A percentile compares a stretch with the other conserved stretches of the same genome.
These are phyloP conservation scores for Typhlichthys subterraneus DNA, from an alignment of 2,797 vertebrate species.

Conservation along the genomic window DNA sequence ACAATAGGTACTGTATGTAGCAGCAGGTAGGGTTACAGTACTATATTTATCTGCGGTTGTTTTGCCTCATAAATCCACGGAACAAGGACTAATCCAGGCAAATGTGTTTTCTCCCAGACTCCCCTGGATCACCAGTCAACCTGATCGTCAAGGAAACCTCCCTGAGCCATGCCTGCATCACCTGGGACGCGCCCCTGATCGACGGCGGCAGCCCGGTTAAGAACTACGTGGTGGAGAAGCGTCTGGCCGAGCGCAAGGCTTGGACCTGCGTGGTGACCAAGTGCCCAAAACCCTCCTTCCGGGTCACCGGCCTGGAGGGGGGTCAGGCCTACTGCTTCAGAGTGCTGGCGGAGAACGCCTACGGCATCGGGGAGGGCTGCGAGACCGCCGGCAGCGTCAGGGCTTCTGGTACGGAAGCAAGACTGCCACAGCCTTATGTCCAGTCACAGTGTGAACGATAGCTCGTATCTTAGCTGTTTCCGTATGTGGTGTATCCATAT, in stretches of 20 bases:
- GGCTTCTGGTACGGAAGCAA: conserved; percentile 85
- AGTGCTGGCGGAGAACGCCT: conserved; percentile 95
- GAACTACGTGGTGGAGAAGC: conserved; percentile 95
- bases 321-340: conserved; percentile 96
- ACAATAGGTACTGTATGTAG: too few relatives aligned
- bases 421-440: background rate
- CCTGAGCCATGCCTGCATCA: conserved; percentile 87
- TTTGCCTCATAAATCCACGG: too few relatives aligned
- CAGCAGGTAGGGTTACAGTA: too few relatives aligned
- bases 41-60: too few relatives aligned
- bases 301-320: conserved; percentile 90
- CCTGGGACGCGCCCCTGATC: conserved; percentile 91
- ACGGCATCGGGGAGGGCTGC: conserved; percentile 95
- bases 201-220: conserved; percentile 95
- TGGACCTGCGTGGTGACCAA: conserved; percentile 94
- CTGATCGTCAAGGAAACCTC: conserved; percentile 91
- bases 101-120: conserved; percentile 73
- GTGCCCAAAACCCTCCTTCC: conserved; percentile 90
- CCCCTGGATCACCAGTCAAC: conserved; percentile 93
- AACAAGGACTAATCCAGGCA: too few relatives aligned
- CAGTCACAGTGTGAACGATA: background rate
- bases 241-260: conserved; percentile 94
- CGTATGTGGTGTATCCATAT: too few relatives aligned
- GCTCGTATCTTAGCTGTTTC: too few relatives aligned
- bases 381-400: conserved; percentile 92